Percentiles rank a stretch among this genome's conserved stretches.
These are phyloP conservation scores for Phalanger gymnotis DNA, from an alignment of 2,797 vertebrate genomes.

Conservation along the genomic window DNA sequence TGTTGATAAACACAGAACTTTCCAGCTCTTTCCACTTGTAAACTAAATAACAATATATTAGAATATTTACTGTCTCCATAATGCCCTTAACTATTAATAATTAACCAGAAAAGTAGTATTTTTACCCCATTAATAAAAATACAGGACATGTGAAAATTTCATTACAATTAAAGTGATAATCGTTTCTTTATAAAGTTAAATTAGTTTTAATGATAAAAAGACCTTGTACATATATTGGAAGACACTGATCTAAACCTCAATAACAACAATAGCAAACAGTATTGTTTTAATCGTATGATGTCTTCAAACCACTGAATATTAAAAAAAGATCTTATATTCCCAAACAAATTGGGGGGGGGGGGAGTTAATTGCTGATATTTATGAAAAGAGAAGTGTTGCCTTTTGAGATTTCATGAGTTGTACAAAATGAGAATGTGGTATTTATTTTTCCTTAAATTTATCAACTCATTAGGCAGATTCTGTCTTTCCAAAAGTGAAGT, in stretches of 20 bases:
- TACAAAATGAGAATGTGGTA: neutral
- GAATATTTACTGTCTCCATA: neutral
- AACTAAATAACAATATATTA: neutral
- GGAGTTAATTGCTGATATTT: neutral
- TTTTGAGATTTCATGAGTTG: neutral
- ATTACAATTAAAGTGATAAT: slow-evolving; percentile 17
- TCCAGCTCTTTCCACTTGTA: neutral
- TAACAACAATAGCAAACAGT: neutral
- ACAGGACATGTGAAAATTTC: neutral
- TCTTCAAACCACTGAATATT: neutral
- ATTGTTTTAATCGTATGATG: neutral
- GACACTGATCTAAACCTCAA: neutral
- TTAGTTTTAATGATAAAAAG: neutral
- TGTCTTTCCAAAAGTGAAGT: neutral
- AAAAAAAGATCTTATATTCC: neutral
- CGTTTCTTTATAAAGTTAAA: slow-evolving; percentile 14
- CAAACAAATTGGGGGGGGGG: neutral
- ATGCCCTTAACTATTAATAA: neutral
- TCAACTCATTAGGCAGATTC: neutral
- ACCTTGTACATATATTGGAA: neutral
- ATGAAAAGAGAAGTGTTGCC: neutral
- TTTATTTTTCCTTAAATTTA: neutral
- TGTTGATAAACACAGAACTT: slow-evolving; percentile 9
- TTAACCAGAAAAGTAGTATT: neutral
- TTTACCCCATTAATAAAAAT: slow-evolving; percentile 1